These are phyloP conservation scores for Stenichneumon culpator DNA, from an alignment of 2,888 invertebrate genomes.

Conservation along the genomic window DNA sequence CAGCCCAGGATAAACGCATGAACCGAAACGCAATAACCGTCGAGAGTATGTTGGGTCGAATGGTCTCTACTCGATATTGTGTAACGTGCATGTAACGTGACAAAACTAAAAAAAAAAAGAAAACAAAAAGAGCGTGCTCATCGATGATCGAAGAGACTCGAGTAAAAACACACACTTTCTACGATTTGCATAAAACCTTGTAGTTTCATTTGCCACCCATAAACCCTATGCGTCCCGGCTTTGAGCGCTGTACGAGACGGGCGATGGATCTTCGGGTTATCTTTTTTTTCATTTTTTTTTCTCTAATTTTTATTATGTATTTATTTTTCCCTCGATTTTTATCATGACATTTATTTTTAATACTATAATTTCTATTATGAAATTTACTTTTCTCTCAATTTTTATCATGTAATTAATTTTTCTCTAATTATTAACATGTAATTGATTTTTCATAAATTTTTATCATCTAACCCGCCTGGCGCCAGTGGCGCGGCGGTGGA, in stretches of 20 bases:
- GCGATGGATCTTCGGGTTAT: background rate
- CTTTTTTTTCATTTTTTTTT: conserved; percentile 1
- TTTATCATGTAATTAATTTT: background rate
- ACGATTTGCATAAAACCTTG: conserved; percentile 69
- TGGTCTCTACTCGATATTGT: conserved; percentile 41
- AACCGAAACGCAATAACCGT: background rate
- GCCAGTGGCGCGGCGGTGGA: conserved; percentile 38
- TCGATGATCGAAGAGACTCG: conserved; percentile 60
- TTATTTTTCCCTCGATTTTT: no score
- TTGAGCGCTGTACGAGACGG: background rate
- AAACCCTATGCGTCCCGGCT: background rate
- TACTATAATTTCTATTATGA: background rate
- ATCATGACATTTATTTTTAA: background rate
- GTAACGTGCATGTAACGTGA: conserved; percentile 64
- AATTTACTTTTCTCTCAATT: background rate
- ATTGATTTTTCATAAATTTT: background rate
- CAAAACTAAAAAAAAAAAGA: conserved; percentile 55
- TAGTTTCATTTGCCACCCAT: conserved; percentile 54
- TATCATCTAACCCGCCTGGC: conserved; percentile 1
- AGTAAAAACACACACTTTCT: conserved; percentile 66
- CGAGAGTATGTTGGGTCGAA: conserved; percentile 20
- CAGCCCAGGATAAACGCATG: conserved; percentile 12
- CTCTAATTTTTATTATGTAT: background rate
- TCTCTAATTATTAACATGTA: background rate
- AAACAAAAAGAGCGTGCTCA: conserved; percentile 53